These are phyloP conservation scores for Paralvinella palmiformis DNA, from an alignment of 1,140 invertebrate species.

Conservation along the genomic window DNA sequence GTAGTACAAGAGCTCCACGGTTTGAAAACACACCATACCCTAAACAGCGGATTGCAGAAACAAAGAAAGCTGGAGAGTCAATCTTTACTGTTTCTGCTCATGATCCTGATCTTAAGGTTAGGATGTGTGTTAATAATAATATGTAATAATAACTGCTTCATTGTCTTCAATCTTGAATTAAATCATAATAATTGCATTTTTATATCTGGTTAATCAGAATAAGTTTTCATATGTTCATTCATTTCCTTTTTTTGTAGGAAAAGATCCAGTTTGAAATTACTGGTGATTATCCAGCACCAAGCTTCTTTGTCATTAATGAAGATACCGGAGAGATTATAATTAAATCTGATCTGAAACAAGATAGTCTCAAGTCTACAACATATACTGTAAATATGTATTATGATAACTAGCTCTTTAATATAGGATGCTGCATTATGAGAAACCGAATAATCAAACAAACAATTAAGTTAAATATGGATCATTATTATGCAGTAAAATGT, in stretches of 20 bases:
- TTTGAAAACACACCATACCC: slow-evolving; percentile 11
- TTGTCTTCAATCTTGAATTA: no score
- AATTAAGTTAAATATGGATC: no score
- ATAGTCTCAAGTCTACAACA: slow-evolving; percentile 14
- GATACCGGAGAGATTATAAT: slow-evolving; percentile 9
- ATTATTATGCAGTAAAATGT: no score
- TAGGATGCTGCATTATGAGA: no score
- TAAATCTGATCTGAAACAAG: slow-evolving; percentile 2
- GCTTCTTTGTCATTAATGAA: slow-evolving; percentile 28
- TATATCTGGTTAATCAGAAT: neutral
- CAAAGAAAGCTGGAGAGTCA: neutral
- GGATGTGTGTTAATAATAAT: neutral
- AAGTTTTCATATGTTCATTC: neutral
- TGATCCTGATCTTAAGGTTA: slow-evolving; percentile 16
- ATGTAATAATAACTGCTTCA: neutral
- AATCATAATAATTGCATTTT: no score
- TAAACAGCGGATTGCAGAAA: slow-evolving; percentile 7
- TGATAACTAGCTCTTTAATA: no score
- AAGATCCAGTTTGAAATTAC: slow-evolving; percentile 22
- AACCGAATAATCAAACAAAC: no score
- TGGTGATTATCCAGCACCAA: slow-evolving; percentile 27
- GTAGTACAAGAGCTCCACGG: slow-evolving; percentile 6
- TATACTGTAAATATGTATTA: slow-evolving; percentile 14
- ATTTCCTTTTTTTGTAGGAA: slow-evolving; percentile 18
- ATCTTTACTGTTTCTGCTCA: slow-evolving; percentile 7